A percentile compares a stretch with the other conserved stretches of the same genome.
Evolutionary conservation across 2,113 vertebrate species (phyloP).

Genomic region (Azemiops feae): DNA sequence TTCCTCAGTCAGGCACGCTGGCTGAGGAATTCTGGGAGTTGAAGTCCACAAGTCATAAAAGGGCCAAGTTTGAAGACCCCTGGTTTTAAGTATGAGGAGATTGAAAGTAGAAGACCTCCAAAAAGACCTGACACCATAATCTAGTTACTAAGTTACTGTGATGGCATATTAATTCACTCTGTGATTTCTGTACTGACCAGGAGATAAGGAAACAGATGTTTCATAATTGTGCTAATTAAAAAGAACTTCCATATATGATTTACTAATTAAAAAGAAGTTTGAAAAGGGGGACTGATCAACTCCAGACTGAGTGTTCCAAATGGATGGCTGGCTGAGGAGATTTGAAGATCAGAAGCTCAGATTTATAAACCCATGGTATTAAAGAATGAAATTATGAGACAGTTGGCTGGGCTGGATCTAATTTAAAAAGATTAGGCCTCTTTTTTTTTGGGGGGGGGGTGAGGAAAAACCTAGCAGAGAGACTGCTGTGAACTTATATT

Average conservation of each 20-base stretch:
- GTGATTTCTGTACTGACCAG: background rate
- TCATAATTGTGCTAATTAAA: background rate
- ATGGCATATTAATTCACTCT: background rate
- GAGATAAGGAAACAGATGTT: background rate
- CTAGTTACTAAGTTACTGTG: background rate
- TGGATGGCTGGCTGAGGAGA: background rate
- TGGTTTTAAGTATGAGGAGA: background rate
- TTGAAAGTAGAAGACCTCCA: background rate
- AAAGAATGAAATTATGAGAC: background rate
- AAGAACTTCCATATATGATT: background rate
- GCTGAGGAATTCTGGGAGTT: no score
- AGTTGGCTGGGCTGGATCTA: background rate
- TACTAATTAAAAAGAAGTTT: background rate
- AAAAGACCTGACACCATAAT: background rate
- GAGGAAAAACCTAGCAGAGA: background rate
- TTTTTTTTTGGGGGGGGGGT: background rate
- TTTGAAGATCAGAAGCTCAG: background rate
- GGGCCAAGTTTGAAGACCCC: no score
- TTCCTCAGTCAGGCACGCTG: no score
- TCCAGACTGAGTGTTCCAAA: background rate
- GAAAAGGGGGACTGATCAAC: background rate
- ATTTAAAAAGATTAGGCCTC: background rate
- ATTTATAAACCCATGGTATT: background rate
- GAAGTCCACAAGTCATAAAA: no score
- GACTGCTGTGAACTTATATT: background rate